A percentile compares a stretch with the other conserved stretches of the same genome.
These are phyloP conservation scores for Cosmorhoe ocellata DNA, from an alignment of 2,888 invertebrate genomes.

Conservation along the genomic window DNA sequence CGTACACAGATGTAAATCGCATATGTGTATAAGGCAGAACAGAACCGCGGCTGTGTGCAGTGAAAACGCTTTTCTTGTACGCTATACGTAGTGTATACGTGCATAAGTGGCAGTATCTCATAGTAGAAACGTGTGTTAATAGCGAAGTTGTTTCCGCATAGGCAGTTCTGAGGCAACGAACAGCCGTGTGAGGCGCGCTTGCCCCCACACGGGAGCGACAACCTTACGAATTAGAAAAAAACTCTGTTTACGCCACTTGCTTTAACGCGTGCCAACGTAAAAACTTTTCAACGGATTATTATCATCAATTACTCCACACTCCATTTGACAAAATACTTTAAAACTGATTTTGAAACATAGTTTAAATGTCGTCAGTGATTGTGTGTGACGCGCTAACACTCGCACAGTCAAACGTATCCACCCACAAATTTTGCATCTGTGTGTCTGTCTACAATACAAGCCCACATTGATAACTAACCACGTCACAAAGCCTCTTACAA, in stretches of 20 bases:
- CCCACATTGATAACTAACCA: constrained; percentile 50
- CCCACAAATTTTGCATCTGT: constrained; percentile 45
- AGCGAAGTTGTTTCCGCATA: constrained; percentile 80
- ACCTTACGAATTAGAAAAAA: constrained; percentile 79
- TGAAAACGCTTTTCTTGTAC: constrained; percentile 68
- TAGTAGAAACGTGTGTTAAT: constrained; percentile 79
- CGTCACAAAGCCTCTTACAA: constrained; percentile 69
- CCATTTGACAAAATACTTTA: constrained; percentile 3
- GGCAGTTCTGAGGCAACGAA: constrained; percentile 72
- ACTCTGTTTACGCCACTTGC: constrained; percentile 61
- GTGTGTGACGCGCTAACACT: constrained; percentile 63
- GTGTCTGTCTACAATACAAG: constrained; percentile 35
- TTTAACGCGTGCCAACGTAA: constrained; percentile 44
- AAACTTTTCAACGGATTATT: constrained; percentile 27
- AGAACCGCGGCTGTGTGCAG: constrained; percentile 48
- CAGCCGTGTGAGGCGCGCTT: constrained; percentile 68
- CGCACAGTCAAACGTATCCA: constrained; percentile 51
- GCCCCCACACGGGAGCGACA: constrained; percentile 75
- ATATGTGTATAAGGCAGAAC: constrained; percentile 44
- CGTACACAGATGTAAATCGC: constrained; percentile 58
- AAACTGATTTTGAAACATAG: constrained; percentile 4
- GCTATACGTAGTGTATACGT: constrained; percentile 53
- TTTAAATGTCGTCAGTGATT: constrained; percentile 43
- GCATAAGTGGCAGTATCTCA: constrained; percentile 78
- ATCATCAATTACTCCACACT: neutral